Conservation (phyloP, 2,797 vertebrate species). For the Agapornis canus region DNA sequence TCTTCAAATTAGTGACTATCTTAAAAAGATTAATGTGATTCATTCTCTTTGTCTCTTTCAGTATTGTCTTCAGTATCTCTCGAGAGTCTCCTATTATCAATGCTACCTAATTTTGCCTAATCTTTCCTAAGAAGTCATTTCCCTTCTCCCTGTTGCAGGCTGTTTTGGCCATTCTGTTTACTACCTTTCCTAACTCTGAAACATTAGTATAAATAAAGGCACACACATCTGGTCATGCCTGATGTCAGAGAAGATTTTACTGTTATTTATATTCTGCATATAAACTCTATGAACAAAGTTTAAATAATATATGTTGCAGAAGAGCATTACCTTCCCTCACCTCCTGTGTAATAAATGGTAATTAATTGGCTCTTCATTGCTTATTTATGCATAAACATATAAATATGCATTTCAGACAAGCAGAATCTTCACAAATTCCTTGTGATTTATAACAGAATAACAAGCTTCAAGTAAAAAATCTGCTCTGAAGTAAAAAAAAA, state of each 20-base stretch:
- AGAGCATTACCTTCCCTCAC: not conserved
- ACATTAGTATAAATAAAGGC: not conserved
- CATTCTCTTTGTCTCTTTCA: not conserved
- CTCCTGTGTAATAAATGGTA: not conserved
- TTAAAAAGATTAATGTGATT: not conserved
- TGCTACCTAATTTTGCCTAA: not conserved
- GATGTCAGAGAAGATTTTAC: not conserved
- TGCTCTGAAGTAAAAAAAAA: not conserved
- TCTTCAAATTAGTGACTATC: slow-evolving; percentile 4
- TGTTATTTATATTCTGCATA: not conserved
- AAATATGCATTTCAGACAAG: not conserved
- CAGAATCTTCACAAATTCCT: not conserved
- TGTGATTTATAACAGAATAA: not conserved
- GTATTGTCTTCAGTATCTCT: not conserved
- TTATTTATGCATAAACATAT: not conserved
- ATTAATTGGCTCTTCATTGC: not conserved
- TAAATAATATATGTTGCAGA: not conserved
- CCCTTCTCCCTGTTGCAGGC: not conserved
- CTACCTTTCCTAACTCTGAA: not conserved
- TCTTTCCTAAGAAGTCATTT: not conserved
- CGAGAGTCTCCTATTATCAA: not conserved
- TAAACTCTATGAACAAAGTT: not conserved
- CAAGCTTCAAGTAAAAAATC: not conserved
- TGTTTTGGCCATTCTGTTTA: not conserved
- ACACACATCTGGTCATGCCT: not conserved